Evolutionary conservation across 2,797 vertebrate genomes (phyloP), one percentile per base, ranked within the genome.

Genomic region (Setipinna tenuifilis): DNA sequence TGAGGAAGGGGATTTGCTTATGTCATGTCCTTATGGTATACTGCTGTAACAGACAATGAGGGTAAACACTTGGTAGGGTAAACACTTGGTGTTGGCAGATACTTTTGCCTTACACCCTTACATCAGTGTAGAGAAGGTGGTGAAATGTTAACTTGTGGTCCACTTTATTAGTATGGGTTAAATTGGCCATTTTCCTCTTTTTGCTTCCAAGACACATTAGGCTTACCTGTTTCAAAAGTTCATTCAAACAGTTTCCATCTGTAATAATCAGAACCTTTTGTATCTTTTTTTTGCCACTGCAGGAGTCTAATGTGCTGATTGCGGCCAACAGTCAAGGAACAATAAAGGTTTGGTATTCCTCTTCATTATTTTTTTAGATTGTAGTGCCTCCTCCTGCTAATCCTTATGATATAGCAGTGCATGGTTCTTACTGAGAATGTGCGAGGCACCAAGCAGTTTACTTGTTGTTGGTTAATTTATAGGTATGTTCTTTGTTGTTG

Each of bases 251-350:
- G 50, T 54, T 54, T 54, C 0, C 50, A 54, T 54, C 50, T 54
- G 9, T 54, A 54, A 14, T 54, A 54, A 78, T 25, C 71, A 41
- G 35, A 44, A 44, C 31, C 71, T 21, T 35, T 35, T 12, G 14
- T 71, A 10, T 71, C 35, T 25, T 44, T 44, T 78, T 41, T 31
- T 35, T n/a, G 17, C 7, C 19, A 35, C 2, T 1, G 78, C 90
- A 99, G 98, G 98, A 99, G 92, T 99, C 98, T 92, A 99, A 98
- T 21, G 98, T 99, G 88, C 95, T 99, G 93, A 99, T 99, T 92
- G 98, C 98, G 95, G 98, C 98, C 93, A 99, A 99, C 96, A 99
- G 98, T 96, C 98, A 99, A 96, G 98, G 98, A 96, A 99, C 98
- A 94, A 99, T 99, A 94, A 99, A 99, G 98, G 98, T 98, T 94